Evolutionary conservation across 1,140 invertebrate species (phyloP).

Genomic region (Aphidius ervi): DNA sequence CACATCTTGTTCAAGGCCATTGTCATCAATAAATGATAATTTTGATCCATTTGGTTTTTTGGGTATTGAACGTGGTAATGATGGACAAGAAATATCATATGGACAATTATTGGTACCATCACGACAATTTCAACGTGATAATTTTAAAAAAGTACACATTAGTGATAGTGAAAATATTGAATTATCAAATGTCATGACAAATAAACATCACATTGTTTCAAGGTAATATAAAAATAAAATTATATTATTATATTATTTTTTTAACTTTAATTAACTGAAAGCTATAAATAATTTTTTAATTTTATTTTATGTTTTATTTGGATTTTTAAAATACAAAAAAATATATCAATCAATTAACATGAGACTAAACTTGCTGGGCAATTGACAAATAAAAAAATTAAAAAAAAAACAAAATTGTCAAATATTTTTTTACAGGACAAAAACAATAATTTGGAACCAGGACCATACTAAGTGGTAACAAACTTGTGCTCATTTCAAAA

Average conservation of each 20-base stretch:
- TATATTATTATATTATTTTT: too few species aligned
- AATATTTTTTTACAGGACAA: slow-evolving; percentile 68
- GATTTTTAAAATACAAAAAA: too few species aligned
- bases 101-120: slow-evolving; percentile 77
- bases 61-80: slow-evolving; percentile 75
- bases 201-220: slow-evolving; percentile 61
- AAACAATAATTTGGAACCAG: slow-evolving; percentile 77
- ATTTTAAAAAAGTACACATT: slow-evolving; percentile 46
- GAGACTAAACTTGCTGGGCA: not conserved
- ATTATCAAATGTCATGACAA: slow-evolving; percentile 41
- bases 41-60: slow-evolving; percentile 80
- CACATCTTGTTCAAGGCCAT: slow-evolving; percentile 73
- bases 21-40: slow-evolving; percentile 79
- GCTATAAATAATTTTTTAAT: too few species aligned
- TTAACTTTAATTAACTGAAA: too few species aligned
- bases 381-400: not conserved
- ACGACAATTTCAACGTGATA: slow-evolving; percentile 53
- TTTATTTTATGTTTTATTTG: too few species aligned
- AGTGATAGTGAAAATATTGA: slow-evolving; percentile 58
- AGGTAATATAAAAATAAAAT: slow-evolving; percentile 51
- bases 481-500: slow-evolving; percentile 15
- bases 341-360: not conserved
- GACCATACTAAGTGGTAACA: slow-evolving; percentile 71
- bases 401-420: slow-evolving; percentile 14
- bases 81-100: slow-evolving; percentile 86